phyloP scores from a whole-genome alignment of 2,797 vertebrate genomes.

The Botia almorhae region DNA sequence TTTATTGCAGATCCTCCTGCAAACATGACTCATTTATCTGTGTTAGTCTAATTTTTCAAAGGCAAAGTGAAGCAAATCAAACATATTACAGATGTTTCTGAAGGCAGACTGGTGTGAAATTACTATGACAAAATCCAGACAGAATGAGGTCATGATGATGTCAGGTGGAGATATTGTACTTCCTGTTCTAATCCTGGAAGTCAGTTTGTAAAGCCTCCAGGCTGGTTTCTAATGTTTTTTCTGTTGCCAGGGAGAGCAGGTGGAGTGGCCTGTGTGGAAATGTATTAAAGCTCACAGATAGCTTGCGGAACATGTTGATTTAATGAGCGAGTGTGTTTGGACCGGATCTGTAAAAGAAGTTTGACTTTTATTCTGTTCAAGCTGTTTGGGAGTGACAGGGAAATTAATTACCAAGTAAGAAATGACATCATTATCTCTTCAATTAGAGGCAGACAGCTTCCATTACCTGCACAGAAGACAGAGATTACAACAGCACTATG shows the following conservation, averaged over 20 bases:
- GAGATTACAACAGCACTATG: too few relatives aligned
- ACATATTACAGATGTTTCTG: constrained; percentile 34
- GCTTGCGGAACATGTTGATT: too few relatives aligned
- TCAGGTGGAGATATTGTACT: constrained; percentile 33
- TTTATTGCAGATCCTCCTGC: constrained; percentile 20
- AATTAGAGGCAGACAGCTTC: too few relatives aligned
- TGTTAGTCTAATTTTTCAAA: constrained; percentile 31
- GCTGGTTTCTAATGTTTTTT: constrained; percentile 43
- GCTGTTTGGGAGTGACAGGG: too few relatives aligned
- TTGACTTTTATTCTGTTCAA: too few relatives aligned
- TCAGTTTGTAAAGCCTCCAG: constrained; percentile 19
- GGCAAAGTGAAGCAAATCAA: constrained; percentile 35
- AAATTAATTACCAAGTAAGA: too few relatives aligned
- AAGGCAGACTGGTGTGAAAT: constrained; percentile 36
- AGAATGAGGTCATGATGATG: constrained; percentile 41
- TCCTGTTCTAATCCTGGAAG: constrained; percentile 29
- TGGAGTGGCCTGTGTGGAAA: constrained; percentile 25
- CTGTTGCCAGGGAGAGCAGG: constrained; percentile 44
- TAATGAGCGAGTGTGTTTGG: too few relatives aligned
- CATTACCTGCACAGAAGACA: too few relatives aligned
- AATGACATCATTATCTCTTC: too few relatives aligned
- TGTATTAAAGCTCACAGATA: too few relatives aligned
- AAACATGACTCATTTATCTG: constrained; percentile 40
- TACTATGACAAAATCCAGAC: constrained; percentile 29
- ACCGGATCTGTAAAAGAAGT: too few relatives aligned